Base-by-base conservation (phyloP, 1,140 invertebrate genomes). In the Tetramorium alpestre region DNA sequence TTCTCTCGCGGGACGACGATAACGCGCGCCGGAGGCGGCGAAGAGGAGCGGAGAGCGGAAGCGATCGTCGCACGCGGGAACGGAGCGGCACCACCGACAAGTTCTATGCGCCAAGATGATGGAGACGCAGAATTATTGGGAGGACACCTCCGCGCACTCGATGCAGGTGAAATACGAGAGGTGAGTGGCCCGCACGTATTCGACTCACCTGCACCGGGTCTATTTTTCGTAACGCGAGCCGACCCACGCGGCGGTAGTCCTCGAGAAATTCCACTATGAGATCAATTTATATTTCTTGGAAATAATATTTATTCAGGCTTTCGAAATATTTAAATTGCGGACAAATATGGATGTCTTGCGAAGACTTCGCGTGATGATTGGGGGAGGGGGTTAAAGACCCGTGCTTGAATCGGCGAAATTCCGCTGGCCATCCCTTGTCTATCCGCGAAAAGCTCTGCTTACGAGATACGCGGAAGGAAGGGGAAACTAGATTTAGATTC, bases 121-220 rank as follows among this genome's bases (percentile, higher is more conserved):
- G 95, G 95, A 95, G 69, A 95, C 94, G 51, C 94, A 95, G 90
- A 94, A 95, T 91, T 95, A 95, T 72, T 95, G 95, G 95, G 94
- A 95, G 90, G 95, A 95, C 75, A 95, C 85, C 88, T 93, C 93
- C 33, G 91, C 94, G 65, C 94, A 95, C 88, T 92, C 94, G 22
- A 95, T 95, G 94, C 95, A 95, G 88, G 95, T 95, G 41, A 95
- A 95, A 90, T 95, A 95, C 87, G 95, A 95, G 72, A 95, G 93
- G 95, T 95, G 84, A 94, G 93, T 85, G 28, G 49, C n/a, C 25
- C 25, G 33, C 25, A 7, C 22, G 60, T 3, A 16, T 44, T 10
- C 33, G 33, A 33, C 28, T 2, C 2, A 33, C 33, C 33, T 3
- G 3, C 2, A 33, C 33, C 33, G 33, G 3, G 33, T 33, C 0